These are phyloP conservation scores for Eubucco bourcierii DNA, from an alignment of 2,113 vertebrate species.

Conservation along the genomic window DNA sequence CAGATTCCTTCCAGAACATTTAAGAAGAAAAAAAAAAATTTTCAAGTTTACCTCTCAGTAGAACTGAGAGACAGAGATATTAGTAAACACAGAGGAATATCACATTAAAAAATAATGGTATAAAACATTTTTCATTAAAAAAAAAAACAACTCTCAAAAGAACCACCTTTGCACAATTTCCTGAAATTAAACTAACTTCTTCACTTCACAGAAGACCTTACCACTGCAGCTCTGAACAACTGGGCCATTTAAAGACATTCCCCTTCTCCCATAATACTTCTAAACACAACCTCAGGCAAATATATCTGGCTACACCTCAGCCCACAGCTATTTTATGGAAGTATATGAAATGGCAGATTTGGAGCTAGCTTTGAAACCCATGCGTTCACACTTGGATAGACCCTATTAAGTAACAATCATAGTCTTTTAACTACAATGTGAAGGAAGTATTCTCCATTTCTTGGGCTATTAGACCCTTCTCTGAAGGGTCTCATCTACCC, in stretches of 20 bases:
- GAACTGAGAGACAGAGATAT: not conserved
- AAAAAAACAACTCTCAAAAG: not conserved
- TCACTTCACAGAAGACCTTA: not conserved
- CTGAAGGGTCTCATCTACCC: not conserved
- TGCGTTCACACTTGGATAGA: not conserved
- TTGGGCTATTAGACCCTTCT: not conserved
- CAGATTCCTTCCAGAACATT: not conserved
- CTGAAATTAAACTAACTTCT: not conserved
- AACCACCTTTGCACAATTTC: not conserved
- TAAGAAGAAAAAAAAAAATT: not conserved
- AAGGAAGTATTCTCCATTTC: not conserved
- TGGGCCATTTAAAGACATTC: not conserved
- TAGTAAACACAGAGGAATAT: not conserved
- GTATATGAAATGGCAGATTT: not conserved
- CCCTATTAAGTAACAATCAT: not conserved
- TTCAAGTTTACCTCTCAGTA: not conserved
- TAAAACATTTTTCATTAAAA: not conserved
- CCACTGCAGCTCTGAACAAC: not conserved
- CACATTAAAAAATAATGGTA: not conserved
- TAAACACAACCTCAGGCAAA: not conserved
- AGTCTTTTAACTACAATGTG: not conserved
- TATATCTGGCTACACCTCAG: not conserved
- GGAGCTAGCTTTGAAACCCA: not conserved
- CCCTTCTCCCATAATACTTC: not conserved
- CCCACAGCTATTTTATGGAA: not conserved